Percentiles rank a stretch among this genome's conserved stretches.
phyloP scores from a whole-genome alignment of 2,888 invertebrate genomes.

The Drosophila fungiperda region DNA sequence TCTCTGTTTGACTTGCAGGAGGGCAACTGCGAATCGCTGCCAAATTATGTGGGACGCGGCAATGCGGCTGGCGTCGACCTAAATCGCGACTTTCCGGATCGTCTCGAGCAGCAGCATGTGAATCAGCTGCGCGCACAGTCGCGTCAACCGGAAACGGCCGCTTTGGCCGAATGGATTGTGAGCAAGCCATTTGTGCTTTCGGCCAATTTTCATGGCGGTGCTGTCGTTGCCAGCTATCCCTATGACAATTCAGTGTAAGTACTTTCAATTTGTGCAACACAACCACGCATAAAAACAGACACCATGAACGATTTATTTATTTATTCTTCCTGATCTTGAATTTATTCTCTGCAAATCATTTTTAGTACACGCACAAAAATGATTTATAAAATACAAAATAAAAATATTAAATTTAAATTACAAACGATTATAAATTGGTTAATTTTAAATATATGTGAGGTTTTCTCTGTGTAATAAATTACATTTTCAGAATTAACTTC shows the following conservation, averaged over 20 bases:
- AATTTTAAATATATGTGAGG: not conserved
- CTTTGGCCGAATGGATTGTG: constrained; percentile 95
- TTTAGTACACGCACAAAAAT: not conserved
- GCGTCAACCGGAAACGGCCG: constrained; percentile 94
- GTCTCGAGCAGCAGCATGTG: constrained; percentile 87
- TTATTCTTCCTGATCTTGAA: no score
- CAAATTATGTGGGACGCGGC: constrained; percentile 89
- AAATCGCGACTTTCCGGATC: constrained; percentile 97
- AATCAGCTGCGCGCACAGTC: constrained; percentile 84
- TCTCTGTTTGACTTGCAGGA: constrained; percentile 86
- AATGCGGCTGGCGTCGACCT: constrained; percentile 93
- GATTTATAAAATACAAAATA: not conserved
- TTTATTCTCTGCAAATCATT: not conserved
- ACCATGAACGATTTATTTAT: no score
- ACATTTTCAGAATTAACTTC: not conserved
- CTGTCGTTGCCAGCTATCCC: constrained; percentile 98
- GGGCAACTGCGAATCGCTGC: constrained; percentile 91
- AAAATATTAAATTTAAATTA: not conserved
- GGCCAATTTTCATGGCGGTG: constrained; percentile 98
- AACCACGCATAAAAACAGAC: no score
- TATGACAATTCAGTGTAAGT: constrained; percentile 93
- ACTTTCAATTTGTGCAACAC: not conserved
- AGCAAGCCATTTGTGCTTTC: constrained; percentile 95
- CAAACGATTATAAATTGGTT: not conserved
- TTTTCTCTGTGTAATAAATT: not conserved